These are phyloP conservation scores for Chaetodon auriga DNA, from an alignment of 2,113 vertebrate species.

Conservation along the genomic window DNA sequence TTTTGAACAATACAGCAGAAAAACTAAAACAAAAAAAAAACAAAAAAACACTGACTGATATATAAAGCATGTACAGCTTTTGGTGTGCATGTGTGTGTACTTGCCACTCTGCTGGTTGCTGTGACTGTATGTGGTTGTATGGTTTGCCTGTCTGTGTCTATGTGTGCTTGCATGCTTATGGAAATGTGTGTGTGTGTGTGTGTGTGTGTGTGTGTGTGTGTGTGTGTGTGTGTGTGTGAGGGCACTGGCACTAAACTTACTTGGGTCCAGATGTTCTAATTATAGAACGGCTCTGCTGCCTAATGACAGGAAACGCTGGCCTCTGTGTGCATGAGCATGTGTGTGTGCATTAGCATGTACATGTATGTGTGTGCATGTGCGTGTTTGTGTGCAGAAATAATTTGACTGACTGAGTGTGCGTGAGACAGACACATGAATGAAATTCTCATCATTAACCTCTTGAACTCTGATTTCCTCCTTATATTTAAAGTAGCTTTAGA, in stretches of 20 bases:
- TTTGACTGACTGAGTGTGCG: conserved; percentile 34
- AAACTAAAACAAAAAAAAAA: conserved; percentile 17
- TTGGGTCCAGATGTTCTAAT: conserved; percentile 80
- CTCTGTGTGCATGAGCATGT: conserved; percentile 14
- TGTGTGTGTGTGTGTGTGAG: conserved; percentile 39
- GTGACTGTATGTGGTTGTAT: conserved; percentile 17
- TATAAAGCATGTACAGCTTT: conserved; percentile 35
- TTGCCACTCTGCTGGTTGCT: no score
- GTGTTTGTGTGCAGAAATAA: conserved; percentile 4
- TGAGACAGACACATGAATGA: conserved; percentile 61
- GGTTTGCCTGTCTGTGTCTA: not conserved
- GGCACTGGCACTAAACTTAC: conserved; percentile 67
- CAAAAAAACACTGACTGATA: conserved; percentile 36
- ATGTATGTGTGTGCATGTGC: conserved; percentile 7
- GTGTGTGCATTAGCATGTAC: conserved; percentile 9
- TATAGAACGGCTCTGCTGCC: conserved; percentile 73
- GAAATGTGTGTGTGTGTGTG: not conserved
- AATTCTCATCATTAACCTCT: conserved; percentile 56
- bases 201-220: conserved; percentile 16
- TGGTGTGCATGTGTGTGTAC: not conserved
- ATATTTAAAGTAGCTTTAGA: conserved; percentile 9
- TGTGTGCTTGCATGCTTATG: not conserved
- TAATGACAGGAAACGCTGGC: conserved; percentile 77
- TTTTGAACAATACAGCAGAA: conserved; percentile 54
- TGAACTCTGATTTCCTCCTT: conserved; percentile 55